Conservation (phyloP, 2,113 vertebrate genomes). For the Pogona vitticeps region DNA sequence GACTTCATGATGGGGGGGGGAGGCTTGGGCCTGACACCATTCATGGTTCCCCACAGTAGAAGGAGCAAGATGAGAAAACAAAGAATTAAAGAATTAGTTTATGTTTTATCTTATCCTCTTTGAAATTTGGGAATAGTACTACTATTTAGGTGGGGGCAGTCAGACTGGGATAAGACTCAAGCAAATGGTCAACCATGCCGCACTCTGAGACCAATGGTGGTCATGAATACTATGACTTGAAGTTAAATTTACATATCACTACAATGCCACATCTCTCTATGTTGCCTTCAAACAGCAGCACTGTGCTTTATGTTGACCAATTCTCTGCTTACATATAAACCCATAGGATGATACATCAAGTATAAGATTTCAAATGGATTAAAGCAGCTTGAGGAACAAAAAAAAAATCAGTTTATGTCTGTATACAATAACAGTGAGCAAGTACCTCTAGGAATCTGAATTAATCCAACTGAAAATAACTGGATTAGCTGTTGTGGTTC, state of each 20-base stretch:
- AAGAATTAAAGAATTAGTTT: neutral
- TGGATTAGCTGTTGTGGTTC: neutral
- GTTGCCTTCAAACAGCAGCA: neutral
- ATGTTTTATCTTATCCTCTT: neutral
- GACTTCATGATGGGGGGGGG: neutral
- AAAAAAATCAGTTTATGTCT: neutral
- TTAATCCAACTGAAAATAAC: neutral
- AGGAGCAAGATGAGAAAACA: neutral
- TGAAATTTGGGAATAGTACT: neutral
- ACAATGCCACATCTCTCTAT: neutral
- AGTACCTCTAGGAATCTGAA: neutral
- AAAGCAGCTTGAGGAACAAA: neutral
- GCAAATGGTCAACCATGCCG: neutral
- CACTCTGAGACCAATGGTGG: neutral
- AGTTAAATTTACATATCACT: neutral
- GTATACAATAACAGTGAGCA: neutral
- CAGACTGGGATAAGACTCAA: neutral
- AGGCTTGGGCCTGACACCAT: neutral
- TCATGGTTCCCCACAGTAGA: neutral
- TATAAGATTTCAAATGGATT: neutral
- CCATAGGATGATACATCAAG: neutral
- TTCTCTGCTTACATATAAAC: neutral
- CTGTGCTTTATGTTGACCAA: neutral
- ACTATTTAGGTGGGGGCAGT: too few relatives aligned
- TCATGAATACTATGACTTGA: neutral